These are phyloP conservation scores for Bostrychus sinensis DNA, from an alignment of 2,113 vertebrate genomes.

Conservation along the genomic window DNA sequence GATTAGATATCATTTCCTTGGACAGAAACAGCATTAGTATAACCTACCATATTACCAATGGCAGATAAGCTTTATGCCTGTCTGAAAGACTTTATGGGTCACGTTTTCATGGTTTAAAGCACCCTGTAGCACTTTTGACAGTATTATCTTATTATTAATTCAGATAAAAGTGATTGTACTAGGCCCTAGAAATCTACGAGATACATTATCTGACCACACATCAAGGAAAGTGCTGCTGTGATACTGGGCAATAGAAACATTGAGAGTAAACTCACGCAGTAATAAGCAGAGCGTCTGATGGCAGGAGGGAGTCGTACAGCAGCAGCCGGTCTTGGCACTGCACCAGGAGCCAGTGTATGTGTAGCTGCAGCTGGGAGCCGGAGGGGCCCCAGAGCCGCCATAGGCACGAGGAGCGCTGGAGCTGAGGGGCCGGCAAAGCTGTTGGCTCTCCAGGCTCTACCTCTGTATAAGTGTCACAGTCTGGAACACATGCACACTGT, in stretches of 20 bases:
- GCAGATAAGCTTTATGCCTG: too few relatives aligned
- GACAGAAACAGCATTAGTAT: too few relatives aligned
- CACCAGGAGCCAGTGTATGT: conserved; percentile 85
- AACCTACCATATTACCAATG: too few relatives aligned
- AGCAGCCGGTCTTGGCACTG: conserved; percentile 89
- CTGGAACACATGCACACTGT: conserved; percentile 59
- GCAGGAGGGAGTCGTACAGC: conserved; percentile 83
- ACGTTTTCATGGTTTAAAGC: too few relatives aligned
- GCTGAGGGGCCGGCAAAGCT: conserved; percentile 83
- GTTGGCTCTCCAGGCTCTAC: conserved; percentile 71
- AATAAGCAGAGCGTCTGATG: conserved; percentile 84
- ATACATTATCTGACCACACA: too few relatives aligned
- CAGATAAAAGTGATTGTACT: too few relatives aligned
- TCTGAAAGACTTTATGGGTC: too few relatives aligned
- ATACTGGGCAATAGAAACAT: neutral
- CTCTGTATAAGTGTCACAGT: conserved; percentile 87
- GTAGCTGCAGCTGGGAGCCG: conserved; percentile 86
- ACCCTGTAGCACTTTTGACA: too few relatives aligned
- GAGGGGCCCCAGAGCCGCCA: conserved; percentile 87
- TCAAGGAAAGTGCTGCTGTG: neutral
- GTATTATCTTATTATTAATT: too few relatives aligned
- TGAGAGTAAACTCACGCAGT: conserved; percentile 85
- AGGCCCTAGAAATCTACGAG: too few relatives aligned
- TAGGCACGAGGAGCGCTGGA: conserved; percentile 83
- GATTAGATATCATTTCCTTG: too few relatives aligned